These are phyloP conservation scores for Euzetes globulus DNA, from an alignment of 2,888 invertebrate species.

Conservation along the genomic window DNA sequence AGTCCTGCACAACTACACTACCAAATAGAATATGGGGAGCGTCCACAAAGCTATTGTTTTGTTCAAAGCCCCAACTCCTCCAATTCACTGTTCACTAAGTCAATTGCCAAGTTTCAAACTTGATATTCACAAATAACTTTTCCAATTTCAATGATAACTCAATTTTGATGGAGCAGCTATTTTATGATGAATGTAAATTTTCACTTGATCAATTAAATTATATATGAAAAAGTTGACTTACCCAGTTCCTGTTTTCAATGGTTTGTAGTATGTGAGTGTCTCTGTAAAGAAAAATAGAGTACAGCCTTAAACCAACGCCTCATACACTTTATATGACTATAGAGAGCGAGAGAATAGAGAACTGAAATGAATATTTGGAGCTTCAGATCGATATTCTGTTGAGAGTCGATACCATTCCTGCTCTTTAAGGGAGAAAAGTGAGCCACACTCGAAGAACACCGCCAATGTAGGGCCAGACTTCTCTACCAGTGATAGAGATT, in stretches of 20 bases:
- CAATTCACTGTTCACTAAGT: neutral
- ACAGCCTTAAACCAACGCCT: slow-evolving; percentile 2
- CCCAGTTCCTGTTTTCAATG: neutral
- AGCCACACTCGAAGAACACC: too few relatives aligned
- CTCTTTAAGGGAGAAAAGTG: neutral
- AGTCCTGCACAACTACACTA: neutral
- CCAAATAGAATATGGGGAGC: neutral
- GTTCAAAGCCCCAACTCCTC: neutral
- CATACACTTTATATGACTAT: neutral
- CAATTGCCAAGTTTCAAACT: neutral
- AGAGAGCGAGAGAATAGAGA: neutral
- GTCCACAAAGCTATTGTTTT: too few relatives aligned
- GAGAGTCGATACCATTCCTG: slow-evolving; percentile 15
- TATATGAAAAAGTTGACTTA: too few relatives aligned
- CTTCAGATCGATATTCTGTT: neutral
- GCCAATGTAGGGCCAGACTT: too few relatives aligned
- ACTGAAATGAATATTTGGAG: slow-evolving; percentile 8
- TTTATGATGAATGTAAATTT: too few relatives aligned
- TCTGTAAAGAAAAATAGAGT: neutral
- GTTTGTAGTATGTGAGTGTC: neutral
- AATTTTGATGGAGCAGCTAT: too few relatives aligned
- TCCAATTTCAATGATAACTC: too few relatives aligned
- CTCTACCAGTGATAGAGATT: too few relatives aligned
- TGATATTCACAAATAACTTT: too few relatives aligned
- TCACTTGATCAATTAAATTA: too few relatives aligned